Base-by-base conservation (phyloP, 2,888 invertebrate genomes). In the Galerucella nymphaeae region DNA sequence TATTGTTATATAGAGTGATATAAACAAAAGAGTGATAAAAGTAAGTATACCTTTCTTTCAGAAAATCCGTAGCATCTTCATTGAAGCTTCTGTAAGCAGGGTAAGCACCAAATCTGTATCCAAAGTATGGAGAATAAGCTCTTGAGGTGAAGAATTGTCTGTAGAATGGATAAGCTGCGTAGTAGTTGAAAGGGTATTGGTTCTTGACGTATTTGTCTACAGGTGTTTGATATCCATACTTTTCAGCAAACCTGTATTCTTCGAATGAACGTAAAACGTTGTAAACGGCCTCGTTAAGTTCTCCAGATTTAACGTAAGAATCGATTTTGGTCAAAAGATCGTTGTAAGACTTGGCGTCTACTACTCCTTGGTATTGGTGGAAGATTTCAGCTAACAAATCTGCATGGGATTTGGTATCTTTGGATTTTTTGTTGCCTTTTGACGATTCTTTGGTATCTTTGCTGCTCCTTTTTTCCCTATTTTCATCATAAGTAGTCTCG, bases 331-430 rank as follows among this genome's bases (percentile, higher is more conserved):
- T 73, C 66, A 82, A 64, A 6, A 82, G 68, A 59, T 75, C 71
- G n/a, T 77, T 71, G 70, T 76, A 81, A 1, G 74, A 68, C 45
- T 61, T 66, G 11, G 76, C 75, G 65, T 79, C 77, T 20, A 79
- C 75, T 38, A 55, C 68, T 3, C 78, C 80, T 76, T 79, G 74
- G 71, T 76, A 80, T 42, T 79, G 73, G 62, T 72, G 72, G 48
- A 81, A 69, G 38, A 82, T 77, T 62, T 77, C 68, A 2, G 63
- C 14, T 4, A 79, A 74, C 9, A 79, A 63, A 2, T 79, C 78
- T 10, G 70, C 72, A 72, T 80, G 75, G 38, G 53, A 63, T n/a
- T 53, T 72, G 41, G 18, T 38, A 14, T 61, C 62, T 23, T 55
- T 67, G 3, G 64, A 41, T 6, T 4, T 2, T 30, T 65, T 48